Evolutionary conservation across 2,888 invertebrate genomes (phyloP), one percentile per base, ranked within the genome.

Genomic region (Apomyelois bistriatella): DNA sequence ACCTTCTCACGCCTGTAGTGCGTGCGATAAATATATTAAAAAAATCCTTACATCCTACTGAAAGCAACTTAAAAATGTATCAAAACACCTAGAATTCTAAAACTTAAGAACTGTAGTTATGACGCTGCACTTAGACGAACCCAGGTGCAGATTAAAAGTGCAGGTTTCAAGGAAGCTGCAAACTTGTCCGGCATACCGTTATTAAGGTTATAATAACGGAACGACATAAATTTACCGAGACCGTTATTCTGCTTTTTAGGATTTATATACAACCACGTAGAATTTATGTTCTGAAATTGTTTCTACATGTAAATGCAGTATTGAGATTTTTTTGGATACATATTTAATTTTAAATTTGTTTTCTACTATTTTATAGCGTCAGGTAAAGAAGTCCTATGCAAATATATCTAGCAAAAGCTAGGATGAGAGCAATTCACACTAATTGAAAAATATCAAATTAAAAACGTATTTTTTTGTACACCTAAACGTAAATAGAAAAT

Each of bases 61-160:
- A 22, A 22, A 5, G 22, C 2, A 22, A 22, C 22, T 22, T 5
- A 22, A 22, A n/a, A 22, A 22, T 22, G 22, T 22, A 22, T 22
- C 22, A 22, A 8, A 32, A 32, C 7, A 32, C 10, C 7, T 4
- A 32, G 32, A 46, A 15, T 10, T 6, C 46, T 13, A 46, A 15
- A 28, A 32, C 32, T 32, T 40, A 9, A 32, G 32, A 7, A 15
- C 15, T 16, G 32, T 15, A 32, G 28, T 9, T 6, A 48, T 53
- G 35, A 41, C 36, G 48, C 49, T 52, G 55, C 55, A 55, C 52
- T 55, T 55, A 55, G 52, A 36, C 17, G 49, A 32, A 28, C 40
- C 28, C 54, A 54, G 55, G 47, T 52, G 55, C 52, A 38, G 51
- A 51, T 54, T 50, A 51, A 49, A 55, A 55, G 50, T 48, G 42